phyloP scores from a whole-genome alignment of 1,140 invertebrate genomes.

The Phenacoccus solenopsis region DNA sequence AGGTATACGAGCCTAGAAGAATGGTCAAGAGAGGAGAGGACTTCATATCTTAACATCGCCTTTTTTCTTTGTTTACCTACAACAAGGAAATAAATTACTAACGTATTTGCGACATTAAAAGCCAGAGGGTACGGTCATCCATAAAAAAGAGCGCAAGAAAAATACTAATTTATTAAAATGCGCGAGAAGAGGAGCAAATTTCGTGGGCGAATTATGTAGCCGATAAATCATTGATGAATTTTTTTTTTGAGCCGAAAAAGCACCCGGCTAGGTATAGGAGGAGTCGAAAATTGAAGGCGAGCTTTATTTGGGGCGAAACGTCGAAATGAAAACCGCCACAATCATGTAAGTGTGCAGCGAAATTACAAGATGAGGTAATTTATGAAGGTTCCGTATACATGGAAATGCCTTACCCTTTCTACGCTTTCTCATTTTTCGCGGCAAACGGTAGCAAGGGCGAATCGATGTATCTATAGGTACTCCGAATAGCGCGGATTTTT shows the following conservation, averaged over 20 bases:
- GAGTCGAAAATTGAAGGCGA: not conserved
- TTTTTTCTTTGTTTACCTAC: no score
- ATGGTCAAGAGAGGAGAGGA: no score
- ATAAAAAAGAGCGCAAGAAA: not conserved
- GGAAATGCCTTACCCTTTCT: constrained; percentile 9
- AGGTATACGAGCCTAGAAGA: no score
- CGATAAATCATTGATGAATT: constrained; percentile 2
- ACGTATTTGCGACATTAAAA: no score
- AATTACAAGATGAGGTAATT: constrained; percentile 16
- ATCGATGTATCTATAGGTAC: not conserved
- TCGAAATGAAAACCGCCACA: constrained; percentile 14
- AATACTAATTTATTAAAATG: constrained; percentile 4
- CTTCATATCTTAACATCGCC: no score
- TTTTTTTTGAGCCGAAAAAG: no score
- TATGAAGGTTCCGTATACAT: constrained; percentile 4
- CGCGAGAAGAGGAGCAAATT: not conserved
- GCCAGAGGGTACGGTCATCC: no score
- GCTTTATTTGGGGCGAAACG: not conserved
- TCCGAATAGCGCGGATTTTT: not conserved
- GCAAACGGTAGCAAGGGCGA: not conserved
- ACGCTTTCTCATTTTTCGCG: not conserved
- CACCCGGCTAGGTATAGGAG: no score
- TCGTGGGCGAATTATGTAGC: not conserved
- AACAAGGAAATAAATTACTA: no score
- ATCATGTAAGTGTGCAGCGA: constrained; percentile 10